Base-by-base conservation (phyloP, 35 echinoderm and acorn worm species). In the Lytechinus variegatus region DNA sequence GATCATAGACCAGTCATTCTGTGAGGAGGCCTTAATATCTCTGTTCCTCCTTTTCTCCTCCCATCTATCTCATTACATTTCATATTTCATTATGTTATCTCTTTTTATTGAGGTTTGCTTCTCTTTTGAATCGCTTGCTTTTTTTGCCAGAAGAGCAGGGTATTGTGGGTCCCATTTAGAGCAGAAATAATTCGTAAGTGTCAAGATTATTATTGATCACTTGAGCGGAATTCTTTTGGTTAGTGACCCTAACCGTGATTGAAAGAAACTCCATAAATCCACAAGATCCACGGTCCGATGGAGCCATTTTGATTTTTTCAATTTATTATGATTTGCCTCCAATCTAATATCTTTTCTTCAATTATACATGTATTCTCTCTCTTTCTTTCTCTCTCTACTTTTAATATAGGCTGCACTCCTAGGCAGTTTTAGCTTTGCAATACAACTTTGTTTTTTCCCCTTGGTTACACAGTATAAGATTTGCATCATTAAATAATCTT, bases 141-240 rank as follows among this genome's bases (percentile, higher is more conserved):
- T 79, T 44, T 44, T 44, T 16, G 16, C 10, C 66, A 79, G 66
- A 79, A 79, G 6, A 79, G 66, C 33, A 79, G 66, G 66, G 66
- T 6, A 79, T 79, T 79, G 66, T 79, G 66, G 66, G 66, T 24
- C 66, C 66, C 66, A 79, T 79, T 79, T 79, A 79, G 66, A 79
- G 66, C 66, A 79, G 66, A 79, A 79, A 79, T 79, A 19, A 79
- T 79, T 79, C 12, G 66, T 24, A 79, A 79, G 66, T 79, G 66
- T 79, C 66, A 79, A 79, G 66, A 79, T 79, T 79, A 24, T 79
- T 79, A 79, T 79, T 79, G 66, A 79, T 79, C 66, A 79, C 66
- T 79, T 79, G 66, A 79, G 66, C 66, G 8, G 66, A 79, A 79
- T 79, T 16, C 19, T 79, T 58, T 79, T 79, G 66, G 66, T 4